Evolutionary conservation across 2,113 vertebrate species (phyloP), one percentile per base, ranked within the genome.

Genomic region (Danionella cerebrum): DNA sequence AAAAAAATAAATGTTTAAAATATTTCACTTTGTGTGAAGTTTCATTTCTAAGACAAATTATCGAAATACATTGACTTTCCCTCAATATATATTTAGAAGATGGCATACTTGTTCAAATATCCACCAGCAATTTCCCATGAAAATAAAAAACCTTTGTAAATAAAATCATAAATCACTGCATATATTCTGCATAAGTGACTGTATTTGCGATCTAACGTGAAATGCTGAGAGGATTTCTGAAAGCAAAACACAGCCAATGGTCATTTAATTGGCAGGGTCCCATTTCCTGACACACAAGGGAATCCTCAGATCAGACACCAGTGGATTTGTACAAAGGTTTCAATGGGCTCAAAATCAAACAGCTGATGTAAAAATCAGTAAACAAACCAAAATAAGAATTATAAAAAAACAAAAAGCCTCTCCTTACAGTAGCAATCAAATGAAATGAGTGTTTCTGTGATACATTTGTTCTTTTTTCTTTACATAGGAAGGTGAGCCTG

Each of bases 401-500:
- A 48, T 59, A 39, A n/a, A 50, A 14, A 50, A 4, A 48, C 39
- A 39, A 59, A 47, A 16, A 18, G 58, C 51, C 36, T 21, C 36
- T 29, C 11, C 29, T 9, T 51, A 14, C 62, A 66, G 29, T 60
- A 13, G 9, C 13, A 59, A 48, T 14, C 42, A 51, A 52, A 69
- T 58, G 39, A 52, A 41, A 38, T 5, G 3, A 52, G 22, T 13
- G 31, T 55, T 48, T 58, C 52, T 73, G 65, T 67, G 6, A 21
- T 62, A 18, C 59, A 48, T 24, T 45, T 45, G 35, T 53, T 29
- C 27, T n/a, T 10, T 71, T 55, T 29, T 67, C 25, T 29, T 31
- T 31, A 16, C 19, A 22, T n/a, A 58, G 42, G 67, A 25, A 53
- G 18, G 8, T 69, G 71, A 76, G 69, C 78, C 81, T 84, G 85